Base-by-base conservation (phyloP, 2,797 vertebrate genomes). In the Chrosomus eos region DNA sequence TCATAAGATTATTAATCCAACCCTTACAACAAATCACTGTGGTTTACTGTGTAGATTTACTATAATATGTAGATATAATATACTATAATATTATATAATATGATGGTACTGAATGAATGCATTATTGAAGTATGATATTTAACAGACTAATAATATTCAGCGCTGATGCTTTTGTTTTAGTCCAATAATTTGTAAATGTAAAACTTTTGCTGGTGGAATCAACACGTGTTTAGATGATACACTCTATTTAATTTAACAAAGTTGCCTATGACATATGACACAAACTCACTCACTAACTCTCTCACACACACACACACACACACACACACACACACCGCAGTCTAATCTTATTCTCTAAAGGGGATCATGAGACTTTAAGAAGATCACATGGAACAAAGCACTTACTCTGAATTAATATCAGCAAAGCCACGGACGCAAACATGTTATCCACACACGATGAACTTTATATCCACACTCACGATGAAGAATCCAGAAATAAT, bases 391-490 rank as follows among this genome's bases (percentile, higher is more conserved):
- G 55, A 74, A 40, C 58, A 36, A 64, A 55, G 19, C 72, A 90
- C 89, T 90, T 85, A 90, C 89, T 81, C 45, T 85, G 88, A 40
- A 84, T 68, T 23, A 89, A 40, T 38, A 87, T 48, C 72, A 89
- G 81, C 16, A 82, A 53, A 77, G 82, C 36, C 19, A 80, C 64
- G 13, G 76, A 80, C 51, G 71, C 51, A 38, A 71, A 23, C 83
- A 84, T 84, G 7, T 51, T 71, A 7, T 71, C 67, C 66, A 48
- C 48, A 51, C 0, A 9, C 14, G 48, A 2, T 0, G 7, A 76
- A 55, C 45, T 26, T 23, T 14, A 40, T 71, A 7, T 71, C 67
- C 66, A 48, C 5, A 51, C 0, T 48, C 0, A 9, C 14, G 48
- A 2, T 0, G 11, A 33, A 26, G 75, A 78, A 60, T n/a, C n/a